phyloP scores from a whole-genome alignment of 2,888 invertebrate species.

The Drosophila fungiperda region DNA sequence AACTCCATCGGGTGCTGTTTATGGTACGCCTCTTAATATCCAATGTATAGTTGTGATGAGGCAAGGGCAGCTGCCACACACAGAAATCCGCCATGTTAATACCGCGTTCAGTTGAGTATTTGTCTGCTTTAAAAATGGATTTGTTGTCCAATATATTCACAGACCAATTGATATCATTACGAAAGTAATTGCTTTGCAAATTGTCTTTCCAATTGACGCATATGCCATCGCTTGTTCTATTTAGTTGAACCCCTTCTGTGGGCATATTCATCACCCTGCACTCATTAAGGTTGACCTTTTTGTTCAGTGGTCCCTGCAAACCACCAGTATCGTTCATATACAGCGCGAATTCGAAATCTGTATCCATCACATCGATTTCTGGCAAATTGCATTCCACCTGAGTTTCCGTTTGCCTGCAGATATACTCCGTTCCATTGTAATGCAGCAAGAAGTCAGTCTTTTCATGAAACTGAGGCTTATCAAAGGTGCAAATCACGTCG shows the following conservation, averaged over 20 bases:
- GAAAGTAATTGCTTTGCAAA: fast-evolving
- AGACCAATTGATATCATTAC: slow-evolving; percentile 26
- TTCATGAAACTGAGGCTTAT: not conserved
- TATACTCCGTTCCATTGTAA: fast-evolving
- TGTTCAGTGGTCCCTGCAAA: fast-evolving
- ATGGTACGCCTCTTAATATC: slow-evolving; percentile 87
- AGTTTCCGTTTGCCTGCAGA: not conserved
- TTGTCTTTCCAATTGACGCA: slow-evolving; percentile 12
- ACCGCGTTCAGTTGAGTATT: fast-evolving
- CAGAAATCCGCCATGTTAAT: slow-evolving; percentile 42
- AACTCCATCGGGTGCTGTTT: slow-evolving; percentile 87
- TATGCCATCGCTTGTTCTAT: slow-evolving; percentile 1
- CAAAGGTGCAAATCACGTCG: not conserved
- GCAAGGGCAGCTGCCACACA: slow-evolving; percentile 58
- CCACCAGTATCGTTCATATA: slow-evolving; percentile 6
- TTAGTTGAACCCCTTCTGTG: fast-evolving
- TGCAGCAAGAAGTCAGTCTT: not conserved
- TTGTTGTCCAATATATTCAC: not conserved
- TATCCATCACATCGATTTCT: no score
- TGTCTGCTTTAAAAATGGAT: not conserved
- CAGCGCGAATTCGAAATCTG: not conserved
- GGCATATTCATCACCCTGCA: not conserved
- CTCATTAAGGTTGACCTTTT: not conserved
- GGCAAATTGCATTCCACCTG: not conserved
- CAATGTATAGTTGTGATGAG: slow-evolving; percentile 87